A percentile compares a stretch with the other conserved stretches of the same genome.
These are phyloP conservation scores for Erythrolamprus reginae DNA, from an alignment of 2,113 vertebrate genomes.

Conservation along the genomic window DNA sequence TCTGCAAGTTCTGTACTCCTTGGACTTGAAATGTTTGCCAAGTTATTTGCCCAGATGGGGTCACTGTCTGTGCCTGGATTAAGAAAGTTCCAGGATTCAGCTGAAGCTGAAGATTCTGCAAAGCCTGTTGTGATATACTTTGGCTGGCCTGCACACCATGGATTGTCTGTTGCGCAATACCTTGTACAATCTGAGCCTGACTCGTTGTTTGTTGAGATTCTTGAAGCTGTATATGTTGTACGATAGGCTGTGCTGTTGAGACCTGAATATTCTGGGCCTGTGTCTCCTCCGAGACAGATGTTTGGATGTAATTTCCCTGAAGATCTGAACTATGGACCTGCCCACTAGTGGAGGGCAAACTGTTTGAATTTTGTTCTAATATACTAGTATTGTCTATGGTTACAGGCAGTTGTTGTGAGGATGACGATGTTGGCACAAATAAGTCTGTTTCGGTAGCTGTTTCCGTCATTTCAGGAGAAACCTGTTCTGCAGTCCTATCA, in stretches of 20 bases:
- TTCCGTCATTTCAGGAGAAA: constrained; percentile 88
- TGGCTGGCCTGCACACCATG: constrained; percentile 79
- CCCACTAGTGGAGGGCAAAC: constrained; percentile 74
- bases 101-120: constrained; percentile 93
- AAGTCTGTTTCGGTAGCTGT: constrained; percentile 87
- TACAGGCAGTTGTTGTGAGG: constrained; percentile 85
- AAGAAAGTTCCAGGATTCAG: constrained; percentile 97
- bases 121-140: constrained; percentile 78
- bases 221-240: constrained; percentile 89
- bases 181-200: constrained; percentile 90
- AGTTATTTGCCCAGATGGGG: constrained; percentile 95
- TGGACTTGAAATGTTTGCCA: constrained; percentile 99
- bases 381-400: constrained; percentile 85
- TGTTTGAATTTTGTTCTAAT: constrained; percentile 84
- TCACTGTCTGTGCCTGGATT: constrained; percentile 98
- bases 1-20: constrained; percentile 97
- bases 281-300: constrained; percentile 79
- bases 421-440: constrained; percentile 94
- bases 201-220: constrained; percentile 86
- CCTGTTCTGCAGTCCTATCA: constrained; percentile 85
- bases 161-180: constrained; percentile 84
- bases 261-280: constrained; percentile 88
- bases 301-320: constrained; percentile 87
- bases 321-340: constrained; percentile 84
- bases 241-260: constrained; percentile 84